Base-by-base conservation (phyloP, 2,888 invertebrate genomes). In the Hydraecia micacea region DNA sequence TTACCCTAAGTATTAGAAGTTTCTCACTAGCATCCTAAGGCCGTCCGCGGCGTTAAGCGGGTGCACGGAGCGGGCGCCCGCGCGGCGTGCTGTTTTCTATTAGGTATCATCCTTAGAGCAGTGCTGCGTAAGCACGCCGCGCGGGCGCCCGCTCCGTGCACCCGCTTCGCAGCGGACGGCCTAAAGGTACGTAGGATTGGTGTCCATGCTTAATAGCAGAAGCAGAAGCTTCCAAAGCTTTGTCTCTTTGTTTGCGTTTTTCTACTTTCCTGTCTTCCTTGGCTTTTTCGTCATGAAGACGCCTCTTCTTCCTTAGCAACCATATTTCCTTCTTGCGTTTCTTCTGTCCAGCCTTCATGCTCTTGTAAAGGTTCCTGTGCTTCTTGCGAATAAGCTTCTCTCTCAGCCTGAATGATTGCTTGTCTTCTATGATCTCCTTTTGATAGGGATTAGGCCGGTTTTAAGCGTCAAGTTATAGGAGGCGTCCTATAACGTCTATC, bases 361-460 rank as follows among this genome's bases (percentile, higher is more conserved):
- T 99, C 92, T 98, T 98, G 97, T 99, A 99, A 15, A 99, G 97
- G 89, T 99, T 98, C 89, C 98, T 98, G 94, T 99, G 98, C 92
- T 99, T 99, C 93, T 99, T 99, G 79, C 98, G 98, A 6, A 99
- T 98, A 98, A 99, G 99, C 96, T 99, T 99, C 89, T 99, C 99
- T 28, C 98, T 97, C 73, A 99, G 95, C 83, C 98, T 97, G 91
- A 97, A 98, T 80, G 98, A 98, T 91, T 98, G 98, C 85, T 98
- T 98, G 87, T 98, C 98, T 85, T 97, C 97, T 84, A n/a, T n/a
- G 2, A 97, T 97, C 87, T 97, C 97, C 82, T 97, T 97, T 84
- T 97, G 97, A 92, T 97, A 97, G 21, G n/a, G n/a, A n/a, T n/a
- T n/a, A n/a, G n/a, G n/a, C n/a, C n/a, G n/a, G n/a, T n/a, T n/a